These are phyloP conservation scores for Drosophila ananassae DNA, from an alignment of 1,140 invertebrate genomes.

Conservation along the genomic window DNA sequence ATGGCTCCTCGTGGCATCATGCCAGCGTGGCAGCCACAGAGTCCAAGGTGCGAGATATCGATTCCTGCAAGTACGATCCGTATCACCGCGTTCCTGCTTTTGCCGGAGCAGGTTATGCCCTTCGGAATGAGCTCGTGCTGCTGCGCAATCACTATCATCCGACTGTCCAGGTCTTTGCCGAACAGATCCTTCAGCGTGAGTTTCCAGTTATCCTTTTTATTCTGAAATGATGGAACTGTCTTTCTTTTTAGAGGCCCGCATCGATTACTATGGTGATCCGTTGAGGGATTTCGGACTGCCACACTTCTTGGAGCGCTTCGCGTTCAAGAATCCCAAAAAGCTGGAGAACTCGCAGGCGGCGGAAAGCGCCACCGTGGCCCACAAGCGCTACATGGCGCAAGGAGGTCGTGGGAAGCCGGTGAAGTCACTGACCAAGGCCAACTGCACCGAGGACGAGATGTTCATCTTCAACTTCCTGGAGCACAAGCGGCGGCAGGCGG, in stretches of 20 bases:
- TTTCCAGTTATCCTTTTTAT: background rate
- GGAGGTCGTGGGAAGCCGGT: conserved; percentile 74
- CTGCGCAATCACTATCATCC: conserved; percentile 95
- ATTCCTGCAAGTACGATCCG: conserved; percentile 87
- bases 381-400: conserved; percentile 67
- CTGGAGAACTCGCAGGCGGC: conserved; percentile 84
- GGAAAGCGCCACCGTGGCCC: conserved; percentile 49
- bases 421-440: conserved; percentile 64
- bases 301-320: conserved; percentile 96
- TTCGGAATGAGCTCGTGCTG: conserved; percentile 89
- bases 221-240: background rate
- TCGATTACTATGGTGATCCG: conserved; percentile 96
- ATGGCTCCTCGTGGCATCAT: conserved; percentile 73
- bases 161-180: conserved; percentile 94
- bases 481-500: conserved; percentile 77
- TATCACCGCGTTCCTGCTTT: conserved; percentile 92
- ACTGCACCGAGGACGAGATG: conserved; percentile 81
- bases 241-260: conserved; percentile 86
- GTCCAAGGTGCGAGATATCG: conserved; percentile 64
- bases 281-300: conserved; percentile 95
- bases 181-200: conserved; percentile 90
- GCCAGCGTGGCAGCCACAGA: conserved; percentile 35
- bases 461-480: conserved; percentile 83
- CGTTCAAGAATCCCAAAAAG: conserved; percentile 98
- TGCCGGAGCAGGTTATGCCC: conserved; percentile 89